Evolutionary conservation across 2,888 invertebrate genomes (phyloP), one percentile per base, ranked within the genome.

Genomic region (Syrista parreyssii): DNA sequence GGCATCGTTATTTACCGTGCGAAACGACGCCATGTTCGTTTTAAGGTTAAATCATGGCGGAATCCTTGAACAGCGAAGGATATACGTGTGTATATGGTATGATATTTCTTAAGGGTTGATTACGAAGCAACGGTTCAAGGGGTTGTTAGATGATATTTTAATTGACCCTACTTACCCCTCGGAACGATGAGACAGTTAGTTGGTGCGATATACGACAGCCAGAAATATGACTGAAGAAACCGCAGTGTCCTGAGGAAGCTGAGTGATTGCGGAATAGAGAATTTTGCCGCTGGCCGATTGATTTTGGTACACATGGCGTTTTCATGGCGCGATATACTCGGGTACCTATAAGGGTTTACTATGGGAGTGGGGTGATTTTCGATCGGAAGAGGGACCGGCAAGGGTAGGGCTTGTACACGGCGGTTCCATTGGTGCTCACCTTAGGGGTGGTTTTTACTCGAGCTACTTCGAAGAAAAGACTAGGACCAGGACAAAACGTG

Each of bases 401-500:
- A 83, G 84, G 83, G 85, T 71, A 78, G 76, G 84, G 84, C 76
- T 73, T 83, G 85, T 74, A 36, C 82, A 71, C 71, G 12, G 32
- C 81, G 83, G 84, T 85, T 86, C 85, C 84, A 90, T 90, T 90
- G 90, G 90, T 85, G 84, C 88, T 84, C 84, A 86, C 86, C 86
- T 86, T 83, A 89, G 88, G 89, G 90, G 88, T 89, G 89, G 90
- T 89, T 90, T 89, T 90, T 87, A 87, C 84, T 86, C 84, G 84
- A 88, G 81, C 88, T 88, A 86, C 82, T 85, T 82, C 86, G 84
- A 87, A 89, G 89, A 89, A 90, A 89, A 85, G 87, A 87, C 84
- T 84, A 82, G 55, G 73, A 80, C 80, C 80, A 76, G 73, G 78
- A 84, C 82, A 83, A 84, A 84, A 85, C 84, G 82, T 82, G 82